A percentile compares a stretch with the other conserved stretches of the same genome.
These are phyloP conservation scores for Synergus itoensis DNA, from an alignment of 2,888 invertebrate species.

Conservation along the genomic window DNA sequence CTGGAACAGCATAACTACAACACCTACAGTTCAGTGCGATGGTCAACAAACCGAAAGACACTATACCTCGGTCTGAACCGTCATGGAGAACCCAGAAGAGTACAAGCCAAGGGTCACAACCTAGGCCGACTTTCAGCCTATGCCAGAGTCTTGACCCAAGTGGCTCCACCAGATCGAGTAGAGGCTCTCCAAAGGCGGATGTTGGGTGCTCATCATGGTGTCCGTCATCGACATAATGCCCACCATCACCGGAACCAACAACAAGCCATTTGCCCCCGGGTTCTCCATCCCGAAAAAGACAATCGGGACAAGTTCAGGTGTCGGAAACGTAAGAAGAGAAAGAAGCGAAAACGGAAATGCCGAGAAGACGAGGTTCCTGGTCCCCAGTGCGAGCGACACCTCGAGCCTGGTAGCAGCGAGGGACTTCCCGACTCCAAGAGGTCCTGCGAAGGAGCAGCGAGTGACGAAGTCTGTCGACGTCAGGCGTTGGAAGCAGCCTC, in stretches of 20 bases:
- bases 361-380: constrained; percentile 68
- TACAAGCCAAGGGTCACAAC: constrained; percentile 84
- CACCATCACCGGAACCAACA: constrained; percentile 62
- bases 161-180: constrained; percentile 77
- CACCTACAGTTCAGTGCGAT: constrained; percentile 88
- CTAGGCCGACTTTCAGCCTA: constrained; percentile 88
- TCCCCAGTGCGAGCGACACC: constrained; percentile 61
- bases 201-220: constrained; percentile 71
- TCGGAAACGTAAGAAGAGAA: constrained; percentile 79
- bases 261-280: constrained; percentile 74
- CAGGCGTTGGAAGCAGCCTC: constrained; percentile 67
- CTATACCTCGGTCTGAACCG: constrained; percentile 88
- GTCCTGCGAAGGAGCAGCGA: constrained; percentile 70
- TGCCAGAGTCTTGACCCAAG: constrained; percentile 84
- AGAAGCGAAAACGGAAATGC: constrained; percentile 77
- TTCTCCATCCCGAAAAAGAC: constrained; percentile 69
- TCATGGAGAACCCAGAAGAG: constrained; percentile 85
- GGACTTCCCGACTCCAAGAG: constrained; percentile 65
- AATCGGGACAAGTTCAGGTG: constrained; percentile 77
- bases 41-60: constrained; percentile 84
- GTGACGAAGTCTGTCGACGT: constrained; percentile 69
- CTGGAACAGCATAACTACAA: constrained; percentile 92
- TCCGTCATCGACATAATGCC: constrained; percentile 68
- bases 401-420: constrained; percentile 48
- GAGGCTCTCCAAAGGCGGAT: constrained; percentile 78